phyloP scores from a whole-genome alignment of 1,140 invertebrate genomes.

The Oncopeltus fasciatus region DNA sequence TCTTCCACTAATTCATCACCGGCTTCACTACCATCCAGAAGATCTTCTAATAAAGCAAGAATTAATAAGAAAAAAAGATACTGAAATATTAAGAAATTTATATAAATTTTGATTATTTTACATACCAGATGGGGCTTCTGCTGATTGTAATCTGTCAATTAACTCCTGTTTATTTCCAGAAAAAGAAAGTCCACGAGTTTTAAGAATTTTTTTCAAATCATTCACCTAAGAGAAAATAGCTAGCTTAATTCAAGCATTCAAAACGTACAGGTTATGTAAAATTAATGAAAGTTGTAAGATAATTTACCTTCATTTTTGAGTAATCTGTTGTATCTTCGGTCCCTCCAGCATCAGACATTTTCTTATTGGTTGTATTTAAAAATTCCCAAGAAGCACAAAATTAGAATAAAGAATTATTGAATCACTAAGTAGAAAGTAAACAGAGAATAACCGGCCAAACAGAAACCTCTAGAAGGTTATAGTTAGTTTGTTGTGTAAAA shows the following conservation, averaged over 20 bases:
- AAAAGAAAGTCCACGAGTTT: constrained; percentile 1
- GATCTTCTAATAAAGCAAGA: constrained; percentile 1
- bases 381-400: too few species aligned
- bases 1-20: constrained; percentile 6
- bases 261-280: background rate
- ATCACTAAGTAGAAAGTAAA: too few species aligned
- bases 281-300: background rate
- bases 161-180: constrained; percentile 8
- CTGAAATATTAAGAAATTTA: background rate
- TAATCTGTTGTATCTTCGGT: background rate
- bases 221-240: constrained; percentile 8
- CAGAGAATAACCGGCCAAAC: too few species aligned
- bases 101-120: background rate
- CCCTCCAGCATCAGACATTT: constrained; percentile 3
- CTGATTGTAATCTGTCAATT: background rate
- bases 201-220: constrained; percentile 11
- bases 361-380: too few species aligned
- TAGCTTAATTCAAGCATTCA: background rate
- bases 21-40: constrained; percentile 5
- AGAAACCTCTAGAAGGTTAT: too few species aligned
- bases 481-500: too few species aligned
- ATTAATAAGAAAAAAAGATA: background rate
- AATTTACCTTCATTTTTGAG: constrained; percentile 1
- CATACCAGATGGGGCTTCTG: constrained; percentile 5
- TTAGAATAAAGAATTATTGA: too few species aligned